Evolutionary conservation across 2,113 vertebrate species (phyloP).

Genomic region (Ptyas mucosa): DNA sequence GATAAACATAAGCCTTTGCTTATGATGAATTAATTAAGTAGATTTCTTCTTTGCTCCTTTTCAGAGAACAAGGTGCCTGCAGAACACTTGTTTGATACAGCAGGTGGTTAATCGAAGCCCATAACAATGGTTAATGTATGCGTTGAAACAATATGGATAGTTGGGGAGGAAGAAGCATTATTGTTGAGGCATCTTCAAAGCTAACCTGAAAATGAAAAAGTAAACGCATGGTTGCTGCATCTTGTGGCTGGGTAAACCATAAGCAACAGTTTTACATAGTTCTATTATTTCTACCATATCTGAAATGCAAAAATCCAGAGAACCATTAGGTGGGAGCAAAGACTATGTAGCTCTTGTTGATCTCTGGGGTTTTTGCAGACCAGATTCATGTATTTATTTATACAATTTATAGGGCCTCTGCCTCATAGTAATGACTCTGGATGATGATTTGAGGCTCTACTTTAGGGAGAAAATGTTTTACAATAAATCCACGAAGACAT

Average conservation of each 20-base stretch:
- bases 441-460: background rate
- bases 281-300: background rate
- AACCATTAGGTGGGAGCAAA: background rate
- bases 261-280: conserved; percentile 2
- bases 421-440: background rate
- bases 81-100: background rate
- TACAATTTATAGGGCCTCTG: background rate
- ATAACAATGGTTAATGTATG: background rate
- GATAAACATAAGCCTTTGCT: conserved; percentile 69
- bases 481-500: background rate
- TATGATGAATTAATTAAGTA: conserved; percentile 68
- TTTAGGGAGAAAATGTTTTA: background rate
- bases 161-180: background rate
- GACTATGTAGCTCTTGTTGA: background rate
- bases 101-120: background rate
- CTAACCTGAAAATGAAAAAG: background rate
- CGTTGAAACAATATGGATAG: background rate
- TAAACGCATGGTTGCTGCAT: background rate
- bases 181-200: background rate
- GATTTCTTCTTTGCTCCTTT: conserved; percentile 34
- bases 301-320: background rate
- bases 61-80: background rate
- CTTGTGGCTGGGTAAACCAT: background rate
- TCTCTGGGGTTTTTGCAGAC: background rate
- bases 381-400: background rate